A percentile compares a stretch with the other conserved stretches of the same genome.
These are phyloP conservation scores for Cassiopea andromeda DNA, from an alignment of 30 jellyfish, hydroid and myxozoan species.

Conservation along the genomic window DNA sequence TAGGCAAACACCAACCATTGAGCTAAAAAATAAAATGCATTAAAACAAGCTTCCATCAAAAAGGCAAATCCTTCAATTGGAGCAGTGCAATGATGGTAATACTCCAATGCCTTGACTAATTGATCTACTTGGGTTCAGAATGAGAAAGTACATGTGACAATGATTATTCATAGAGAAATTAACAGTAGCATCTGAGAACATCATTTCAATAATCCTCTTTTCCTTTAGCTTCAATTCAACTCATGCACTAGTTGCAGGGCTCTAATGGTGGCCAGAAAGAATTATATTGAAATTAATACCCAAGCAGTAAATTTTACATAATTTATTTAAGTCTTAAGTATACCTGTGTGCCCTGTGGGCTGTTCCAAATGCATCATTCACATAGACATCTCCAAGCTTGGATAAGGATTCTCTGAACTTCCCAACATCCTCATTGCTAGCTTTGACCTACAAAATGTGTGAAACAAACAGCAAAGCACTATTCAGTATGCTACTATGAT, in stretches of 20 bases:
- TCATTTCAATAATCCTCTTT: too few species aligned
- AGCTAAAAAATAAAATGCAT: slow-evolving; percentile 39
- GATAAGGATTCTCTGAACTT: slow-evolving; percentile 88
- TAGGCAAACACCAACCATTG: slow-evolving; percentile 93
- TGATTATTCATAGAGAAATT: too few species aligned
- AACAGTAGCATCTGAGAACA: too few species aligned
- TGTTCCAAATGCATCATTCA: slow-evolving; percentile 99
- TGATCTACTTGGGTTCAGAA: too few species aligned
- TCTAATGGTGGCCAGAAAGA: neutral
- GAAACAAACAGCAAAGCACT: neutral
- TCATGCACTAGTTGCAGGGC: too few species aligned
- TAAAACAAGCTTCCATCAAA: neutral
- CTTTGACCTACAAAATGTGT: slow-evolving; percentile 64
- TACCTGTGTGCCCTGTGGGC: slow-evolving; percentile 99
- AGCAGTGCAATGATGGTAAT: too few species aligned
- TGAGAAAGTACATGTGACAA: too few species aligned
- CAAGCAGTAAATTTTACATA: neutral
- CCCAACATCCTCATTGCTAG: slow-evolving; percentile 77
- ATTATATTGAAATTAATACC: neutral
- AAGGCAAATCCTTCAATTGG: neutral
- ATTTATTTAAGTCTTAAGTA: neutral
- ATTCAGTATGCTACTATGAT: too few species aligned
- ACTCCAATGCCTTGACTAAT: too few species aligned
- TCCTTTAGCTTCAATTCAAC: too few species aligned
- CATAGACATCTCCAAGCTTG: slow-evolving; percentile 97